These are phyloP conservation scores for Bombus confusus DNA, from an alignment of 1,140 invertebrate species.

Conservation along the genomic window DNA sequence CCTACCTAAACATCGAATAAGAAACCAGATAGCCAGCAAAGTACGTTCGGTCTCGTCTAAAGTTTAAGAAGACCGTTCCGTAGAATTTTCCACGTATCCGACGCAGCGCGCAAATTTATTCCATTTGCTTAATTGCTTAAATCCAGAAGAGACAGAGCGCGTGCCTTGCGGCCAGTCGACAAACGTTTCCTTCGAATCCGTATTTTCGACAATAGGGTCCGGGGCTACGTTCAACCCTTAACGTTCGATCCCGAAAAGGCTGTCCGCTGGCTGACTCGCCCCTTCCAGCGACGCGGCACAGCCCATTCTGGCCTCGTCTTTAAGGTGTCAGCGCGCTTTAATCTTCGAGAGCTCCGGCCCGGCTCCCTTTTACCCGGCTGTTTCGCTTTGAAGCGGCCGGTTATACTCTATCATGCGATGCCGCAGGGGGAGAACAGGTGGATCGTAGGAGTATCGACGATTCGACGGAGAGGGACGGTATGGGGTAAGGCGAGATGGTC, in stretches of 20 bases:
- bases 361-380: slow-evolving; percentile 30
- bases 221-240: slow-evolving; percentile 17
- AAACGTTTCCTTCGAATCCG: not conserved
- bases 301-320: slow-evolving; percentile 34
- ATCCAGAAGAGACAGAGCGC: not conserved
- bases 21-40: no score
- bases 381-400: slow-evolving; percentile 40
- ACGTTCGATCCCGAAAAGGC: not conserved
- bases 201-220: not conserved
- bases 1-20: no score
- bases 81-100: no score
- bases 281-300: not conserved
- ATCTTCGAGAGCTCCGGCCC: slow-evolving; percentile 24
- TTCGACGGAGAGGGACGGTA: slow-evolving; percentile 47
- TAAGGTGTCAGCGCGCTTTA: slow-evolving; percentile 56
- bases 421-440: slow-evolving; percentile 72
- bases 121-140: not conserved
- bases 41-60: no score
- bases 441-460: slow-evolving; percentile 71
- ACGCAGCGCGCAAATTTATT: no score
- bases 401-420: slow-evolving; percentile 63
- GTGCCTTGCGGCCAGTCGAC: no score
- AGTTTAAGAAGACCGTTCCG: no score
- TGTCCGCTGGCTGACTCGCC: not conserved
- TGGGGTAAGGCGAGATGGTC: slow-evolving; percentile 54